phyloP scores from a whole-genome alignment of 2,113 vertebrate genomes.

The Brachyhypopomus occidentalis region DNA sequence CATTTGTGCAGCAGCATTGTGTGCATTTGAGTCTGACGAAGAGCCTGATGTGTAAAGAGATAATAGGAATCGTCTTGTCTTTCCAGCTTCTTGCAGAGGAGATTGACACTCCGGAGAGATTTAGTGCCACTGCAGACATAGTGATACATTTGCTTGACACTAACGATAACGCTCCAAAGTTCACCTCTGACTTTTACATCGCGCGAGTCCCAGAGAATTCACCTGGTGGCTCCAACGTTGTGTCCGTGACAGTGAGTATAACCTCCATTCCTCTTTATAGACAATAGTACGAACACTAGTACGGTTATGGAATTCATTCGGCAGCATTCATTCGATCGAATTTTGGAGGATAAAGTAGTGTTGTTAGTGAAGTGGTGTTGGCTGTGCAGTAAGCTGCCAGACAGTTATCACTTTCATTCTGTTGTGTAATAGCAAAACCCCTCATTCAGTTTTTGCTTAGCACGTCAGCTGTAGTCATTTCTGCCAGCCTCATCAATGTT shows the following conservation, averaged over 20 bases:
- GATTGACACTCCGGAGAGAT: constrained; percentile 84
- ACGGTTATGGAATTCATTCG: neutral
- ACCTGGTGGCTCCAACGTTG: constrained; percentile 81
- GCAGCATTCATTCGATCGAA: constrained; percentile 65
- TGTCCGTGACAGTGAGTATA: constrained; percentile 81
- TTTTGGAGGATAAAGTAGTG: constrained; percentile 66
- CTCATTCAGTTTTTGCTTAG: constrained; percentile 52
- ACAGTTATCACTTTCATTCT: constrained; percentile 77
- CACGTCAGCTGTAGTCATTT: neutral
- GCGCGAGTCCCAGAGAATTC: constrained; percentile 84
- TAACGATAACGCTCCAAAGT: constrained; percentile 84
- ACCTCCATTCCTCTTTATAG: constrained; percentile 20
- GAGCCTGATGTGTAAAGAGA: neutral
- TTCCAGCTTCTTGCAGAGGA: constrained; percentile 84
- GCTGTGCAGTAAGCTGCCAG: constrained; percentile 72
- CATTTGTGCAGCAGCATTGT: neutral
- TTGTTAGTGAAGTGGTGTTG: constrained; percentile 64
- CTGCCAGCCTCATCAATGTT: constrained; percentile 21
- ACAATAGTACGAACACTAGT: constrained; percentile 35
- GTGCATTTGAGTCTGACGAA: neutral
- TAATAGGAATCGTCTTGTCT: neutral
- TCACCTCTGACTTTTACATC: constrained; percentile 83
- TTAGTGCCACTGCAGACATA: constrained; percentile 84
- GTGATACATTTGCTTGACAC: constrained; percentile 82
- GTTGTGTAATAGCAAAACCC: constrained; percentile 74